Evolutionary conservation across 1,140 invertebrate genomes (phyloP).

Genomic region (Drosophila hydei): DNA sequence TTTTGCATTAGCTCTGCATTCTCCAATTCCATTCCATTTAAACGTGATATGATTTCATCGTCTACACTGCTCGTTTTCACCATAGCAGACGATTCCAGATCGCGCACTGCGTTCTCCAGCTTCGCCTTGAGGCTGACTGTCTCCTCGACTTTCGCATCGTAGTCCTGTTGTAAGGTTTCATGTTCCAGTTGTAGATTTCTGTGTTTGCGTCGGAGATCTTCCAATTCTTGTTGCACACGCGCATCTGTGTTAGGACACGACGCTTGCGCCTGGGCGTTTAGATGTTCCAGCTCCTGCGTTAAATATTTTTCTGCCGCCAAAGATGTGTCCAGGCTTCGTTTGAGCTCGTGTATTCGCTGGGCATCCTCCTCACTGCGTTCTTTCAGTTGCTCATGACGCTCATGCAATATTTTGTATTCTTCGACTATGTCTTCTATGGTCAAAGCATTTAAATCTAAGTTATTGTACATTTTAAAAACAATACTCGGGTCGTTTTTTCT

Average conservation of each 20-base stretch:
- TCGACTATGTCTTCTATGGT: slow-evolving; percentile 69
- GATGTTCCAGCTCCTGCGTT: slow-evolving; percentile 73
- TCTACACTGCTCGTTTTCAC: slow-evolving; percentile 30
- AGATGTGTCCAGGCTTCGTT: slow-evolving; percentile 72
- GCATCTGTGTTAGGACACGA: background rate
- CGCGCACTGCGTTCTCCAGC: slow-evolving; percentile 32
- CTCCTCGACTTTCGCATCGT: slow-evolving; percentile 58
- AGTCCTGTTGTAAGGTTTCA: slow-evolving; percentile 63
- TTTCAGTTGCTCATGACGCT: slow-evolving; percentile 62
- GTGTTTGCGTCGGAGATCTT: slow-evolving; percentile 64
- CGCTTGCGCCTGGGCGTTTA: slow-evolving; percentile 29
- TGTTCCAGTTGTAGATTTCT: slow-evolving; percentile 47
- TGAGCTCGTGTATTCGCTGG: slow-evolving; percentile 74
- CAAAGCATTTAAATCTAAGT: slow-evolving; percentile 63
- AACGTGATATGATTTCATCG: slow-evolving; percentile 46
- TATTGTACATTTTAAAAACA: slow-evolving; percentile 58
- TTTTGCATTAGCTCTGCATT: slow-evolving; percentile 75
- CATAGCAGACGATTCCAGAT: slow-evolving; percentile 15
- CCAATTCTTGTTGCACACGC: slow-evolving; percentile 51
- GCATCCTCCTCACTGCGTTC: slow-evolving; percentile 59
- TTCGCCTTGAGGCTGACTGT: slow-evolving; percentile 27
- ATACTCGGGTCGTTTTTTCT: background rate
- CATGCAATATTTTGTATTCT: slow-evolving; percentile 69
- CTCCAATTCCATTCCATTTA: slow-evolving; percentile 55
- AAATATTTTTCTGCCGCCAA: slow-evolving; percentile 67